Evolutionary conservation across 2,113 vertebrate genomes (phyloP).

Genomic region (Kobus ellipsiprymnus): DNA sequence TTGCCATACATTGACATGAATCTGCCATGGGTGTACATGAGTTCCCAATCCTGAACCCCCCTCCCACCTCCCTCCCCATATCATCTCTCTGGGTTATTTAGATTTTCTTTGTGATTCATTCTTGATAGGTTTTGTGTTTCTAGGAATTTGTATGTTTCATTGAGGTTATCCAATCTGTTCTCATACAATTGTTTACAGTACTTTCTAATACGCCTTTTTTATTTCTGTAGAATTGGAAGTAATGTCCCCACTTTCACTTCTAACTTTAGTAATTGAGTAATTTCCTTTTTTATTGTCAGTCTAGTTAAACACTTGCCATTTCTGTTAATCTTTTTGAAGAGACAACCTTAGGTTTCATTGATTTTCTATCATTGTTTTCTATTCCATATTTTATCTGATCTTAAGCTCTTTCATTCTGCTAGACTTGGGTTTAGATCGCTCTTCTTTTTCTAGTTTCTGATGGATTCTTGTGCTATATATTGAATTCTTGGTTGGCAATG

Average conservation of each 20-base stretch:
- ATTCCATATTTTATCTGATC: not conserved
- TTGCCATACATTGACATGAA: too few relatives aligned
- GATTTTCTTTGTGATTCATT: not conserved
- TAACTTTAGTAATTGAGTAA: not conserved
- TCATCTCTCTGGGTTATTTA: not conserved
- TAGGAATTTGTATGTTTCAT: not conserved
- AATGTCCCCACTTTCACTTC: not conserved
- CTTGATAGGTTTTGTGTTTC: not conserved
- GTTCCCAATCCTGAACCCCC: too few relatives aligned
- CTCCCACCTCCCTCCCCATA: too few relatives aligned
- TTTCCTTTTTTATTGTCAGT: not conserved
- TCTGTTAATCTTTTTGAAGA: not conserved
- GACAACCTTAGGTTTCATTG: not conserved
- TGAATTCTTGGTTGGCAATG: not conserved
- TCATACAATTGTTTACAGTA: not conserved
- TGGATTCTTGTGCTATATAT: not conserved
- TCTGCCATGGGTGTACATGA: fast-evolving
- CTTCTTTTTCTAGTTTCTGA: not conserved
- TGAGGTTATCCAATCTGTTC: not conserved
- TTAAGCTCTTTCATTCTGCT: not conserved
- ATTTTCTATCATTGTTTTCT: not conserved
- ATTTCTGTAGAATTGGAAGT: not conserved
- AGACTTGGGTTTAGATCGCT: not conserved
- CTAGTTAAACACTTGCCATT: not conserved
- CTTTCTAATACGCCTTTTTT: not conserved